Conservation (phyloP, 2,888 invertebrate genomes). For the Meloe dianella region DNA sequence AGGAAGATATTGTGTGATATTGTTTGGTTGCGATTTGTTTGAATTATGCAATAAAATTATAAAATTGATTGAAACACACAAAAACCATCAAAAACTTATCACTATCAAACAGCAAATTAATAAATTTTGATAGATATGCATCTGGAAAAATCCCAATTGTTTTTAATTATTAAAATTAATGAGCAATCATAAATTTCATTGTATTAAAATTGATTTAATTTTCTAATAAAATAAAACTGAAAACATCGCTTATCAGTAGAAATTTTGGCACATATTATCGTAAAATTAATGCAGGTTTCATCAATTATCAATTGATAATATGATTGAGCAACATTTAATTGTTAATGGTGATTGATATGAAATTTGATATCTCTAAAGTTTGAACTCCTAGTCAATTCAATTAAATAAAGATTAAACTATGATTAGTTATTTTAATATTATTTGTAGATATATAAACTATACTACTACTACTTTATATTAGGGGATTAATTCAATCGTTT, state of each 20-base stretch:
- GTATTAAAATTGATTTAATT: not conserved
- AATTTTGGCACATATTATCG: no score
- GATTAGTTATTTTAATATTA: not conserved
- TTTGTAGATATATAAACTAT: no score
- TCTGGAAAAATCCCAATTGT: not conserved
- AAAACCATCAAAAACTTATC: not conserved
- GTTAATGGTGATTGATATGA: not conserved
- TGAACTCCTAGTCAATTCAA: not conserved
- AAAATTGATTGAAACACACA: not conserved
- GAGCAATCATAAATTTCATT: not conserved
- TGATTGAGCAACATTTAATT: not conserved
- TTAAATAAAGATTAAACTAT: constrained; percentile 1
- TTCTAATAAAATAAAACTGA: not conserved
- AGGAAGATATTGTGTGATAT: no score
- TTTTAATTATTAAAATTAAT: not conserved
- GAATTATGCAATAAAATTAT: no score
- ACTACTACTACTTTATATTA: no score
- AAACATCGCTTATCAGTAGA: not conserved
- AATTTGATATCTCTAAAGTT: not conserved
- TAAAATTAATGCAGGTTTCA: no score
- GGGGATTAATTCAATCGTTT: no score
- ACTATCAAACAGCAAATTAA: not conserved
- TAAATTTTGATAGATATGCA: not conserved
- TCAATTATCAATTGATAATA: not conserved
- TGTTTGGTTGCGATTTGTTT: no score